Base-by-base conservation (phyloP, 2,113 vertebrate genomes). In the Tychaedon coryphoeus region DNA sequence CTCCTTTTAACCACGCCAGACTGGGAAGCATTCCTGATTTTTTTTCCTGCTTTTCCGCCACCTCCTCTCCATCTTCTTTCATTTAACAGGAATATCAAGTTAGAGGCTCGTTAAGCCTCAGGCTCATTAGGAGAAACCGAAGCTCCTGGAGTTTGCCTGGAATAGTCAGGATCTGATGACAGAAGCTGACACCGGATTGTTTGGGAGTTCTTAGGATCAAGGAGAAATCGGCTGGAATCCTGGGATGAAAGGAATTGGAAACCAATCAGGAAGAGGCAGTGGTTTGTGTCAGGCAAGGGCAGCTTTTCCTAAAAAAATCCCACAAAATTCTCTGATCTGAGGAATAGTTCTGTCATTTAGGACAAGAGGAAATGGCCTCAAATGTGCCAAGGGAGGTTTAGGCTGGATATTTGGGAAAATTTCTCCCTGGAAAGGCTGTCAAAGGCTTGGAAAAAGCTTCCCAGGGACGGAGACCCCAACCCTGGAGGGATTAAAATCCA, bases 101-200 rank as follows among this genome's bases (percentile, higher is more conserved):
- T 72, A 38, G 90, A 45, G 38, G n/a, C 56, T 91, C 19, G 3
- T 7, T 61, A 64, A 88, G 34, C 62, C 54, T 89, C 29, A 5
- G 54, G 66, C 66, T 91, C 70, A 2, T 93, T 65, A 91, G 81
- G 45, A 85, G 94, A 92, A 97, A 85, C 62, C 1, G 0, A 91
- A 84, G 8, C 74, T 88, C 66, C 36, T 6, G 61, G 48, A 85
- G 45, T 36, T 51, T n/a, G 26, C 72, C 42, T 45, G 77, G 69
- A 38, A 2, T 4, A 17, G 34, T 2, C 6, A 1, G 70, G 22
- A 42, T 43, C 20, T 9, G 93, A 88, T 82, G 94, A 95, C 70
- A 92, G 95, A 22, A 91, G 48, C 70, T 51, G 84, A 77, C 94
- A 60, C 34, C 3, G 2, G 51, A 11, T 31, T 51, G 38, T 77